Evolutionary conservation across 2,113 vertebrate genomes (phyloP), one percentile per base, ranked within the genome.

Genomic region (Cacatua alba): DNA sequence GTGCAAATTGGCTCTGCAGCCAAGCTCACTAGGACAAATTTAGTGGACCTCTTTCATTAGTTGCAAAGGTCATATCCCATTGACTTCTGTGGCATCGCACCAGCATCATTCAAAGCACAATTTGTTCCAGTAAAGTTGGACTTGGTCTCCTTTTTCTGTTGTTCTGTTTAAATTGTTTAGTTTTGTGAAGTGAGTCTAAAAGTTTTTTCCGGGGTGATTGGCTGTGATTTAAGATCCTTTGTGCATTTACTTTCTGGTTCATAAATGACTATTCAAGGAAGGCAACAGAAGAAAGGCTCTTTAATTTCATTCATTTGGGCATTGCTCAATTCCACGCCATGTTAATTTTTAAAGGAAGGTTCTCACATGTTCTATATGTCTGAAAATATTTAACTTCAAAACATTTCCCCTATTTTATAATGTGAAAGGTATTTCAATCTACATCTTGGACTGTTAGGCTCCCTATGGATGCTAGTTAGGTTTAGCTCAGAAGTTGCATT

Each of bases 71-170:
- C 69, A 57, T 76, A 91, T 91, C 24, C 70, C 74, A 68, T 86
- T 94, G 86, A 94, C 87, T 94, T 83, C 25, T 28, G 37, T 75
- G 83, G 76, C 75, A 70, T 28, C 29, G 37, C 57, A 92, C 51
- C 71, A 94, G 77, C 7, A 7, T 80, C 92, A 83, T 63, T 95
- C 71, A 97, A 93, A 93, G 64, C 37, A 93, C 48, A 78, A 75
- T 93, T 94, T 90, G 72, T 93, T 94, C 91, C 62, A 74, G 60
- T 82, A 57, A 94, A 71, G 71, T 57, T 94, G 84, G 60, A 52
- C 65, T 88, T 86, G 68, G 35, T 88, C 59, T 88, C 72, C 67
- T 82, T 43, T 77, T 82, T 64, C 72, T 82, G 33, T 84, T 9
- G 3, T 80, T 69, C 31, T 76, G 63, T 83, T 88, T 48, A 82